Percentiles rank a stretch among this genome's conserved stretches.
phyloP scores from a whole-genome alignment of 2,113 vertebrate genomes.

The Charina bottae region DNA sequence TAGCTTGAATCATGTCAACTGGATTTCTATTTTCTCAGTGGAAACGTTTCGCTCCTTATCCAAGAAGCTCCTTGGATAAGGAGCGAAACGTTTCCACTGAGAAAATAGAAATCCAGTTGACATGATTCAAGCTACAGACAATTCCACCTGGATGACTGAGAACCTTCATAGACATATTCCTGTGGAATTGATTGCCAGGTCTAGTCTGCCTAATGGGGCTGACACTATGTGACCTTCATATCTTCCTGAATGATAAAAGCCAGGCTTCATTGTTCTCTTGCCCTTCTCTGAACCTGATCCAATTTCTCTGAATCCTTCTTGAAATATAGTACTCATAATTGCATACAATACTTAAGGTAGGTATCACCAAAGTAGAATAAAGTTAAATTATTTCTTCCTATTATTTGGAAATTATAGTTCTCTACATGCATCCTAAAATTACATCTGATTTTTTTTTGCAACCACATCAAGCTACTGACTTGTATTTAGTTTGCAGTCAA shows the following conservation, averaged over 20 bases:
- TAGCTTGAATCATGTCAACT: too few species aligned
- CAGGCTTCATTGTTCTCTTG: neutral
- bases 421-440: neutral
- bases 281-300: neutral
- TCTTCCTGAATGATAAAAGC: neutral
- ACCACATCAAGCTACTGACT: neutral
- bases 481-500: neutral
- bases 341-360: neutral
- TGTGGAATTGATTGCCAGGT: neutral
- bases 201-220: neutral
- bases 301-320: neutral
- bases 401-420: neutral
- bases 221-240: neutral
- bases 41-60: too few species aligned
- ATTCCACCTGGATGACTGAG: too few species aligned
- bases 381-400: neutral
- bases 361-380: neutral
- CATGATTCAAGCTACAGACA: too few species aligned
- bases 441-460: neutral
- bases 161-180: too few species aligned
- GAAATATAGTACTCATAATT: neutral
- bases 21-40: too few species aligned
- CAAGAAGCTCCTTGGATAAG: too few species aligned
- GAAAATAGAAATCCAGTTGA: too few species aligned
- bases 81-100: too few species aligned